Percentiles rank a stretch among this genome's conserved stretches.
These are phyloP conservation scores for Hemicrepidius hirtus DNA, from an alignment of 2,888 invertebrate species.

Conservation along the genomic window DNA sequence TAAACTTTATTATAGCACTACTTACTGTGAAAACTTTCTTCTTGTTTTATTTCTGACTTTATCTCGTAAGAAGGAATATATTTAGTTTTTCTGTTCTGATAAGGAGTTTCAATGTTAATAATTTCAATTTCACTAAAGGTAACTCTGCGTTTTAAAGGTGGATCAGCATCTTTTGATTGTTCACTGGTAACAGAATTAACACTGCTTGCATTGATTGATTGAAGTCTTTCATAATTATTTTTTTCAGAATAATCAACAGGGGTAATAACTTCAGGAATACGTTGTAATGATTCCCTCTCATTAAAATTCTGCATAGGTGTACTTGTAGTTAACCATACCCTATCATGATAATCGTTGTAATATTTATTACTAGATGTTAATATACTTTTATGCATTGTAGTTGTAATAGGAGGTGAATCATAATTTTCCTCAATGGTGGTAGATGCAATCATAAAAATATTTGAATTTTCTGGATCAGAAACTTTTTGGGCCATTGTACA, in stretches of 20 bases:
- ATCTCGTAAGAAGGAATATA: background rate
- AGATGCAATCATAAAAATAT: conserved; percentile 28
- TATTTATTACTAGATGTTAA: conserved; percentile 45
- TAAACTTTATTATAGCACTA: background rate
- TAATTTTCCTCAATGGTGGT: conserved; percentile 38
- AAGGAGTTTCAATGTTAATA: conserved; percentile 12
- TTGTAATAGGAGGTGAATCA: conserved; percentile 56
- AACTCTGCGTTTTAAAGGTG: conserved; percentile 60
- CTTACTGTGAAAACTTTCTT: background rate
- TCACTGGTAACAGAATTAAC: conserved; percentile 21
- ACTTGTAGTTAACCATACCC: conserved; percentile 59
- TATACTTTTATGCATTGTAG: conserved; percentile 43
- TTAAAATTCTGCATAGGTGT: conserved; percentile 62
- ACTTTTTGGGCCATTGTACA: conserved; percentile 58
- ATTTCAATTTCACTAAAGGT: conserved; percentile 64
- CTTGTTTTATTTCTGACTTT: background rate
- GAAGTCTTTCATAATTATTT: conserved; percentile 7
- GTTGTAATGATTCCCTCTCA: conserved; percentile 50
- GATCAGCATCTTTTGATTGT: conserved; percentile 48
- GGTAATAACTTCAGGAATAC: conserved; percentile 59
- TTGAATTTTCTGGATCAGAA: background rate
- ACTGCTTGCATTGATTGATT: background rate
- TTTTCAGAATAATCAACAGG: conserved; percentile 57
- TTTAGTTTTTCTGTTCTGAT: background rate
- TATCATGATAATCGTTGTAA: conserved; percentile 31